Base-by-base conservation (phyloP, 2,888 invertebrate species). In the Dione juno region DNA sequence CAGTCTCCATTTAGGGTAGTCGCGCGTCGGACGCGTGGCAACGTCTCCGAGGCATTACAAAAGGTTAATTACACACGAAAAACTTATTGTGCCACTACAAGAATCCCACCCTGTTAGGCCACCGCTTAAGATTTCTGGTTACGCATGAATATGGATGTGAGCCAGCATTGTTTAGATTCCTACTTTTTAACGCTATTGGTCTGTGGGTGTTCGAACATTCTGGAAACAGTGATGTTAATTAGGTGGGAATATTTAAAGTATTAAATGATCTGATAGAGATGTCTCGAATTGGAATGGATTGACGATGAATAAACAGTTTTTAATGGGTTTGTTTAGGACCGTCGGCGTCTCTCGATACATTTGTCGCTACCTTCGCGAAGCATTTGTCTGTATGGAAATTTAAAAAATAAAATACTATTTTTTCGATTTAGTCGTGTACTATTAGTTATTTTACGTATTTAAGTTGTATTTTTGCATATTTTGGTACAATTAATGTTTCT, bases 11-110 rank as follows among this genome's bases (percentile, higher is more conserved):
- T 73, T 89, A 85, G 82, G 87, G 77, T 67, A 83, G 83, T 78
- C 89, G 89, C 84, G 84, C 85, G 88, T 77, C 80, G 70, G 81
- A 82, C 90, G 89, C 89, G 90, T 90, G 90, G 88, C 90, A 81
- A 77, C 81, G 77, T 80, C 76, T 80, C 81, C 81, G 80, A 81
- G 80, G 80, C 81, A 84, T 82, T 82, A 82, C 82, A 84, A 85
- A 87, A 87, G 86, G 82, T 85, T 89, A 90, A 88, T 89, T 88
- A 82, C 80, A 76, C 74, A 76, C 82, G 83, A 89, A 90, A 89
- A 89, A 89, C 86, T 84, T 77, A 81, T 82, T 80, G 78, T 77
- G 75, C 85, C 74, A 75, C 81, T 79, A 68, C 70, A 78, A 82
- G 90, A 86, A 90, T 90, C 84, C 82, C 70, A 80, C 82, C 80